phyloP scores from a whole-genome alignment of 2,797 vertebrate species.

The Sebastes oblongus region DNA sequence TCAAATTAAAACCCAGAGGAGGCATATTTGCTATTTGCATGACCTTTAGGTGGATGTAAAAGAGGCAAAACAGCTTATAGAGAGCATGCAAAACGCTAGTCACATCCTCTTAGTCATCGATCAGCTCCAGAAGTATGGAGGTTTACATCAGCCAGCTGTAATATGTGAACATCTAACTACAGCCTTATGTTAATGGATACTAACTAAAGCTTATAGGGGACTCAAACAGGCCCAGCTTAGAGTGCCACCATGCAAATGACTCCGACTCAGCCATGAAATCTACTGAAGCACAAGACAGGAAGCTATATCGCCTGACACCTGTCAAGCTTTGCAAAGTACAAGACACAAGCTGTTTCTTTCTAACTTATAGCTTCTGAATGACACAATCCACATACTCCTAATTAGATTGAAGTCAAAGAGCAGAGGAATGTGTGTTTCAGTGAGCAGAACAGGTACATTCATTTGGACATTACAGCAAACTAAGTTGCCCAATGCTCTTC shows the following conservation, averaged over 20 bases:
- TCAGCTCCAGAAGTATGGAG: neutral
- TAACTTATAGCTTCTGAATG: neutral
- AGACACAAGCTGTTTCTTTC: neutral
- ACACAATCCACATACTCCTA: neutral
- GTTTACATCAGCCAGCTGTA: constrained; percentile 16
- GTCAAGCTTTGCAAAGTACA: neutral
- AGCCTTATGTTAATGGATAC: constrained; percentile 9
- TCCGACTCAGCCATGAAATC: constrained; percentile 16
- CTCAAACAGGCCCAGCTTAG: constrained; percentile 10
- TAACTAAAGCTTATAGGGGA: neutral
- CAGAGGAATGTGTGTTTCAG: neutral
- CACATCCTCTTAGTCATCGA: constrained; percentile 3
- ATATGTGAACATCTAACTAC: constrained; percentile 22
- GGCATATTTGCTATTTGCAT: constrained; percentile 1
- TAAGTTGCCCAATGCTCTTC: neutral
- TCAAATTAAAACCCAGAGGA: constrained; percentile 22
- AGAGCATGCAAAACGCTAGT: neutral
- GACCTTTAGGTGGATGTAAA: constrained; percentile 40
- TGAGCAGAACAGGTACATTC: neutral
- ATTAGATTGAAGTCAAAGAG: neutral
- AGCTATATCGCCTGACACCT: constrained; percentile 13
- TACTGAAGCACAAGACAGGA: neutral
- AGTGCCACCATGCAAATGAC: constrained; percentile 3
- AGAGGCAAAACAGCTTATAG: constrained; percentile 3
- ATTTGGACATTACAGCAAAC: neutral